Conservation (phyloP, 2,797 vertebrate genomes). For the Myotis planiceps region DNA sequence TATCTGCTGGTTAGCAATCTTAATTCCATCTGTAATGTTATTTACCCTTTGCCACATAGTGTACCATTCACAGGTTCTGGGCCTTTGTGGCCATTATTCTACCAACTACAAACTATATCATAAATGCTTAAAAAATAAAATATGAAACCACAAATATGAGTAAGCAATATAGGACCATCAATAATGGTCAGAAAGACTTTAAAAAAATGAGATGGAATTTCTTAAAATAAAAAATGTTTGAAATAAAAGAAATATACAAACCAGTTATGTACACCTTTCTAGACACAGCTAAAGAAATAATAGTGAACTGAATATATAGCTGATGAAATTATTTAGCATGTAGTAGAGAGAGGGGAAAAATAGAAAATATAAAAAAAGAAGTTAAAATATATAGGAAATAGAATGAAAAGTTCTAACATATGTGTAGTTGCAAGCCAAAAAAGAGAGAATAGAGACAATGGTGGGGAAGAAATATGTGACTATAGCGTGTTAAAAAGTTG, state of each 20-base stretch:
- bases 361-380: not conserved
- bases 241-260: not conserved
- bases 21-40: not conserved
- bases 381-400: not conserved
- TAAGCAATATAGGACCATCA: not conserved
- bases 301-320: not conserved
- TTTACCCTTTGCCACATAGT: not conserved
- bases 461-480: not conserved
- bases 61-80: not conserved
- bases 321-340: not conserved
- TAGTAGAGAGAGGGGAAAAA: not conserved
- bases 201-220: not conserved
- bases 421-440: not conserved
- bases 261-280: not conserved
- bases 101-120: not conserved
- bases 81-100: not conserved
- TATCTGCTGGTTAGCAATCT: not conserved
- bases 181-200: not conserved
- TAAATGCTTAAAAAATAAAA: conserved; percentile 24
- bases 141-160: not conserved
- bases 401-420: not conserved
- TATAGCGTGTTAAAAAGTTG: not conserved
- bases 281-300: not conserved
- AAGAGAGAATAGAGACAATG: not conserved
- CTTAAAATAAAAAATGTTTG: not conserved